These are phyloP conservation scores for Xestia sexstrigata DNA, from an alignment of 2,888 invertebrate species.

Conservation along the genomic window DNA sequence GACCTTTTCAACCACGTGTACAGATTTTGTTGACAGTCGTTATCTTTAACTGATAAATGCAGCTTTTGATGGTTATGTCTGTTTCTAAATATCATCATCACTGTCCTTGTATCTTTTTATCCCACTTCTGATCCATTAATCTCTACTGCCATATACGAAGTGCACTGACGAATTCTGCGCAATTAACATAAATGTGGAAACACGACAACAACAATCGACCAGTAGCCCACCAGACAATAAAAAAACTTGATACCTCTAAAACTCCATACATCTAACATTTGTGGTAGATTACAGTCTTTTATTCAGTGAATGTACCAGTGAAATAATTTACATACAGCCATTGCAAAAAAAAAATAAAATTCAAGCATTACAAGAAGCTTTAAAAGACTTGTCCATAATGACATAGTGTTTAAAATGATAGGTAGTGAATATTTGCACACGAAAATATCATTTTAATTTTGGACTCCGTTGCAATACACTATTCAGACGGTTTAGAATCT, in stretches of 20 bases:
- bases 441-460: constrained; percentile 79
- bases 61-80: not conserved
- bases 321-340: constrained; percentile 14
- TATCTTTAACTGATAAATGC: not conserved
- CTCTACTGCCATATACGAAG: not conserved
- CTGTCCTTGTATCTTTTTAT: not conserved
- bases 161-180: not conserved
- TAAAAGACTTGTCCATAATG: constrained; percentile 47
- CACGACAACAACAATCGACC: not conserved
- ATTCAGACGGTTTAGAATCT: constrained; percentile 28
- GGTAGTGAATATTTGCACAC: constrained; percentile 67
- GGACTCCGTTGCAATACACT: constrained; percentile 62
- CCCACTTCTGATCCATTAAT: not conserved
- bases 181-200: not conserved
- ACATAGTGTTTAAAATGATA: constrained; percentile 53
- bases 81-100: not conserved
- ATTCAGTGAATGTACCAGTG: not conserved
- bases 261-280: not conserved
- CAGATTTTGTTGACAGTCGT: not conserved
- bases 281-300: not conserved
- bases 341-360: constrained; percentile 33
- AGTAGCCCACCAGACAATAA: not conserved
- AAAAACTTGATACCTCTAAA: not conserved
- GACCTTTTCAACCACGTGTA: not conserved
- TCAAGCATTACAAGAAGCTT: constrained; percentile 22